Conservation (phyloP, 2,113 vertebrate genomes). For the Zosterops japonicus region DNA sequence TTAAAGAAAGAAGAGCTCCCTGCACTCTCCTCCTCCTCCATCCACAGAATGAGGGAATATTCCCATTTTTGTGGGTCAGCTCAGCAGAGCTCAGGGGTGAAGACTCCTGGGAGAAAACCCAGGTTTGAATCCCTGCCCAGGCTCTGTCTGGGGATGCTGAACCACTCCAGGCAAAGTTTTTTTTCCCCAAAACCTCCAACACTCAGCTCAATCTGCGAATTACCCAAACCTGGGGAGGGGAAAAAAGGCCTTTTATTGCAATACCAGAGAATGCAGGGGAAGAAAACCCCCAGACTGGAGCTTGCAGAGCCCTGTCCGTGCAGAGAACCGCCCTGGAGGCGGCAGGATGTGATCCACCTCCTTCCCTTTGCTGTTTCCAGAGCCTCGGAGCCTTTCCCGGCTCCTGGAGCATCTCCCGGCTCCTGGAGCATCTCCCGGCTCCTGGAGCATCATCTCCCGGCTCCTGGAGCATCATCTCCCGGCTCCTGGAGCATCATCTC, state of each 20-base stretch:
- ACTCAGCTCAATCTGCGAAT: not conserved
- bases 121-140: not conserved
- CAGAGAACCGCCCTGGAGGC: not conserved
- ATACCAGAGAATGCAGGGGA: rapidly evolving
- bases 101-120: rapidly evolving
- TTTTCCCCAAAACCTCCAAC: not conserved
- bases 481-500: too few species aligned
- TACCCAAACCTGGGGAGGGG: not conserved
- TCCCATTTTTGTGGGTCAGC: not conserved
- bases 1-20: not conserved
- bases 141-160: not conserved
- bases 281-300: not conserved
- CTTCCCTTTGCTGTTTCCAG: not conserved
- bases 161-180: not conserved
- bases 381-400: not conserved
- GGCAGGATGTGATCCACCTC: not conserved
- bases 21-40: not conserved
- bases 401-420: not conserved
- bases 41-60: not conserved
- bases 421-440: not conserved
- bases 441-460: not conserved
- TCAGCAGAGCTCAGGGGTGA: not conserved
- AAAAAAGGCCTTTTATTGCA: rapidly evolving
- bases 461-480: not conserved
- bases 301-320: rapidly evolving